phyloP scores from a whole-genome alignment of 2,113 vertebrate species.

The Otis tarda region DNA sequence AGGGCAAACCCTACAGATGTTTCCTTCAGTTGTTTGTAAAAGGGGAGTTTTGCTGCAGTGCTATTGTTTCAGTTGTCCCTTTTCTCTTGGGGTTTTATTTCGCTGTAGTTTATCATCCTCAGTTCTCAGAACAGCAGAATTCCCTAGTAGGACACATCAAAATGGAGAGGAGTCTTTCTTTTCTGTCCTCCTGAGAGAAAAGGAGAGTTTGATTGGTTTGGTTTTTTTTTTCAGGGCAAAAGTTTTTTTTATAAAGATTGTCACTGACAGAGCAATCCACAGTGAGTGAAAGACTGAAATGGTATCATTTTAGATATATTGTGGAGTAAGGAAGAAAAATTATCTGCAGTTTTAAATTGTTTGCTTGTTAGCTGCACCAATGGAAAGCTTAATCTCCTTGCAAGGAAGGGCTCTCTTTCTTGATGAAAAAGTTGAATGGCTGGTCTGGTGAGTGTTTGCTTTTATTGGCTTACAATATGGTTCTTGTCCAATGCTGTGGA shows the following conservation, averaged over 20 bases:
- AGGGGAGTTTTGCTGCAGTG: background rate
- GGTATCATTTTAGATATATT: background rate
- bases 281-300: background rate
- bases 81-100: conserved; percentile 41
- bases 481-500: background rate
- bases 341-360: background rate
- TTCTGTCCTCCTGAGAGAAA: background rate
- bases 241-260: background rate
- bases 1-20: conserved; percentile 65
- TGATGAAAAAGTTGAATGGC: conserved; percentile 46
- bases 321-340: background rate
- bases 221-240: background rate
- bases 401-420: conserved; percentile 44
- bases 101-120: background rate
- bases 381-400: conserved; percentile 59
- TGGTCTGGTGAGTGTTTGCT: conserved; percentile 58
- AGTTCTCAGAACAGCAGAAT: conserved; percentile 39
- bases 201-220: background rate
- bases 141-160: background rate
- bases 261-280: background rate
- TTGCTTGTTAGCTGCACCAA: background rate
- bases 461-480: background rate
- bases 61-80: conserved; percentile 56
- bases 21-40: conserved; percentile 67
- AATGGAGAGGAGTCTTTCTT: background rate